Evolutionary conservation across 2,797 vertebrate species (phyloP), one percentile per base, ranked within the genome.

Genomic region (Enteromius trimaculatus): DNA sequence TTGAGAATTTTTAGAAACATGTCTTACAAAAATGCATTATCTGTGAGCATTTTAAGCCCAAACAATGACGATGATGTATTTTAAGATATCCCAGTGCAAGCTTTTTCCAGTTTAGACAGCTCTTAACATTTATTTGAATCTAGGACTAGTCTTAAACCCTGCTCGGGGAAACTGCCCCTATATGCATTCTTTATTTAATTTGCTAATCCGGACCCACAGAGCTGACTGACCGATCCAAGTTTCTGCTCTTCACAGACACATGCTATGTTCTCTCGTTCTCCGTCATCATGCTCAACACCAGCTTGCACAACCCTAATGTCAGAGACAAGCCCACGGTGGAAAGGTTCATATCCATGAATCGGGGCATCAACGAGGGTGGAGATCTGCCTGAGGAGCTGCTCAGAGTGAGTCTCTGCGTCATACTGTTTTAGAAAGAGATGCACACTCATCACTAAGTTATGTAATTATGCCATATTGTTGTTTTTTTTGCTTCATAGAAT

Each of bases 241-340:
- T n/a, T 74, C 37, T 68, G 66, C 81, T 58, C 42, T 82, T 88
- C 89, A 82, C 93, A 99, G 98, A 99, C 89, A 99, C 97, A 0
- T 99, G 98, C 93, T 99, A 99, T 0, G 96, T 99, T 84, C 94
- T 99, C 65, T 99, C 98, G 0, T 99, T 99, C 13, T 97, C 98
- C 0, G 97, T 99, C 94, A 99, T 99, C 90, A 99, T 99, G 98
- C 93, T 99, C 78, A 99, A 99, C 89, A 99, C 98, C 90, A 99
- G 98, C 88, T 95, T 99, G 77, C 97, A 99, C 88, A 99, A 99
- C 92, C 98, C 97, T 84, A 99, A 99, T 0, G 98, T 99, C 55
- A 91, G 96, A 84, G 97, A 99, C 94, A 99, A 99, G 87, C 97
- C 98, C 58, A 95, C 96, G 0, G 97, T 96, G 6, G 97, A 99